Evolutionary conservation across 2,113 vertebrate species (phyloP), one percentile per base, ranked within the genome.

Genomic region (Albula goreensis): DNA sequence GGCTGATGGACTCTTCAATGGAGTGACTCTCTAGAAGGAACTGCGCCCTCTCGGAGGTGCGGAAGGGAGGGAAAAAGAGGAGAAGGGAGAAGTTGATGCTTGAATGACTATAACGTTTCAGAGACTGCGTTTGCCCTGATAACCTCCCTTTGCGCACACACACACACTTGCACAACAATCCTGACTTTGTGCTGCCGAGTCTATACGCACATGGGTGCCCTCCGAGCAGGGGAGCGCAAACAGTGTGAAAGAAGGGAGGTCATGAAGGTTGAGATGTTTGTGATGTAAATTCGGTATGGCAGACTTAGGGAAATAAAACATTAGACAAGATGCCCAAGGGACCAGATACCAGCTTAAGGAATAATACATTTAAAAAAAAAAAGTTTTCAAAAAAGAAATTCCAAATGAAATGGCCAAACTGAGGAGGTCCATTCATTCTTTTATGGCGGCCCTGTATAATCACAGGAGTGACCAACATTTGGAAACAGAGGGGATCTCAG

Each of bases 231-330:
- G 89, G 85, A n/a, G 17, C 90, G n/a, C 92, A 91, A 91, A 80
- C 89, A 86, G 86, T 83, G 88, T 88, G 89, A 89, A 91, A 93
- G 92, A 91, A 88, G 77, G 63, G 77, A 88, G 94, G 94, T 95
- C 92, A 94, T 86, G 87, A 86, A 80, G 93, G 93, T 91, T 93
- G 91, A 95, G 87, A 94, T 90, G 90, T 94, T 95, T 95, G 94
- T 96, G 92, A 95, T 95, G 94, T 93, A 95, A 96, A 95, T 95
- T 41, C 92, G 93, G 91, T 89, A 92, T 90, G 93, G 93, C 93
- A 94, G 93, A 92, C 94, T 92, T 94, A 93, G 85, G 89, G 92
- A 95, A 93, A 94, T 91, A 94, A 95, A 93, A 92, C 89, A 70
- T 50, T 85, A 90, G 91, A 92, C 93, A 87, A 89, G 92, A 92